These are phyloP conservation scores for Thrips palmi DNA, from an alignment of 1,140 invertebrate species.

Conservation along the genomic window DNA sequence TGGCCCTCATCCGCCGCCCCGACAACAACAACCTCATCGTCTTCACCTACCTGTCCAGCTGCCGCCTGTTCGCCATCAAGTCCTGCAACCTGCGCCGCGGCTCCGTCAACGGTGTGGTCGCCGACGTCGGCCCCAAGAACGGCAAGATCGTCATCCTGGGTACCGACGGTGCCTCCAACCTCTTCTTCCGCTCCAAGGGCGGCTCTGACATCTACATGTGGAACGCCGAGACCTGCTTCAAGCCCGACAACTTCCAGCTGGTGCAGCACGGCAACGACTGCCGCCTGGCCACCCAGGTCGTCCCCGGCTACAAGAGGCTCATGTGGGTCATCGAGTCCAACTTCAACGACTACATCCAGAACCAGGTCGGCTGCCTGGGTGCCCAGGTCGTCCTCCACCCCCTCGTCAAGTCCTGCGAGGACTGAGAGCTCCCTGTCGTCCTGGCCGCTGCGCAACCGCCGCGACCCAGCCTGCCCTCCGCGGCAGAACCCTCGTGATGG, in stretches of 20 bases:
- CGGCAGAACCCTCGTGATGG: no score
- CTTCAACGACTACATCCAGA: conserved; percentile 38
- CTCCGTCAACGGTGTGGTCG: conserved; percentile 26
- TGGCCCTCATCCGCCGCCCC: conserved; percentile 27
- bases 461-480: no score
- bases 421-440: not conserved
- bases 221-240: conserved; percentile 34
- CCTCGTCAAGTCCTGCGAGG: conserved; percentile 21
- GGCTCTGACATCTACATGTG: conserved; percentile 38
- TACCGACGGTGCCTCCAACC: conserved; percentile 31
- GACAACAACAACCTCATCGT: conserved; percentile 29
- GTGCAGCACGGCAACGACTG: conserved; percentile 36
- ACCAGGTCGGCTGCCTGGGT: conserved; percentile 33
- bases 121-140: conserved; percentile 33
- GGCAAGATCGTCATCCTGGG: conserved; percentile 34
- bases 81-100: conserved; percentile 27
- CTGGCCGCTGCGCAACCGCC: not conserved
- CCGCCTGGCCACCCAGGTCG: conserved; percentile 34
- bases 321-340: conserved; percentile 45
- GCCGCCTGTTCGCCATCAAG: conserved; percentile 33
- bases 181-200: conserved; percentile 34
- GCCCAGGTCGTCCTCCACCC: conserved; percentile 32
- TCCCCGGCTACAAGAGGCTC: conserved; percentile 31
- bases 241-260: conserved; percentile 30
- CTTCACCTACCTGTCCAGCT: conserved; percentile 36